Base-by-base conservation (phyloP, 1,140 invertebrate genomes). In the Euglossa dilemma region DNA sequence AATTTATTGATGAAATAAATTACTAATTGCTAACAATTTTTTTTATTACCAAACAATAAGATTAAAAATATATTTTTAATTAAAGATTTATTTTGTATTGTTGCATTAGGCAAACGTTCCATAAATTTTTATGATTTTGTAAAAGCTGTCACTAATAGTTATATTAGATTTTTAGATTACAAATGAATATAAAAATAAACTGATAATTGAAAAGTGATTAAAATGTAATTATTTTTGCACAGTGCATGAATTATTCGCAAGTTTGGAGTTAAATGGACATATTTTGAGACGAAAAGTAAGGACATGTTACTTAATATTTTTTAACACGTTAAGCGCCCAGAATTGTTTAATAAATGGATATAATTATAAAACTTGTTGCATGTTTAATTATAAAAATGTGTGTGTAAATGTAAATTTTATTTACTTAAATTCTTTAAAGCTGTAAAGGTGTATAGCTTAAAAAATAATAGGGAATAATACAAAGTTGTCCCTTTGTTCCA, bases 221-320 rank as follows among this genome's bases (percentile, higher is more conserved):
- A 74, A 89, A 82, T 54, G 56, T 84, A 64, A 72, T 85, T 87
- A 75, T 92, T 92, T 92, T 89, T 90, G 86, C 81, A 87, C 89
- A 93, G 91, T 91, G 90, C 89, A 93, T 88, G 89, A 91, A 80
- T 88, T 93, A 83, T 79, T 91, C 74, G 84, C 91, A 82, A 92
- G 86, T 89, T 87, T 93, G 91, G 87, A 90, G 85, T 89, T 93
- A 90, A 84, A 90, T 77, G 86, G 88, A 86, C 86, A 85, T 83
- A 88, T 83, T 81, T 87, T 87, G 73, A 89, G 71, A 88, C 64
- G 75, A 83, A 85, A 91, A 74, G 76, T 66, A 84, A 87, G 82
- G 64, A 85, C 80, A 77, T 84, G 50, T 69, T 59, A 59, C 20
- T 81, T 28, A 11, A 12, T 73, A 36, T 61, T 50, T 25, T 75